Conservation (phyloP, 2,113 vertebrate genomes). For the Haemorhous mexicanus region DNA sequence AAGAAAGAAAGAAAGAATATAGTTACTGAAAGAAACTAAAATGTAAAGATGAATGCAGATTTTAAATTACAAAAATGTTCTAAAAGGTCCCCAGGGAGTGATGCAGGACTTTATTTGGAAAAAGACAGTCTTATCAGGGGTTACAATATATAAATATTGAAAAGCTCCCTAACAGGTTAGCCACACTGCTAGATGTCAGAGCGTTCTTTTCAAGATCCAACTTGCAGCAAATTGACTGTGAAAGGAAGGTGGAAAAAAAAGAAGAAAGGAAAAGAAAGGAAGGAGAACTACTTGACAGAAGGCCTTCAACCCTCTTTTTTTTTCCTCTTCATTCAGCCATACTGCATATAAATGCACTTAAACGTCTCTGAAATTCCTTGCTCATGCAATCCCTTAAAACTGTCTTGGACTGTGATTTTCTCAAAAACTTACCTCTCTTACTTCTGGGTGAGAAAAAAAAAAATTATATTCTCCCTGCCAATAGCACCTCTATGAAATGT, state of each 20-base stretch:
- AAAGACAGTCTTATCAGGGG: constrained; percentile 12
- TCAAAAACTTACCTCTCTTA: constrained; percentile 25
- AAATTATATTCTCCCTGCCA: background rate
- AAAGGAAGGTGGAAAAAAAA: background rate
- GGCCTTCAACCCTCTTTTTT: background rate
- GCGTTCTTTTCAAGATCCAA: constrained; percentile 51
- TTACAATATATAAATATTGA: constrained; percentile 60
- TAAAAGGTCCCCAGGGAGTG: constrained; percentile 3
- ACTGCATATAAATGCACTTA: constrained; percentile 45
- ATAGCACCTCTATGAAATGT: constrained; percentile 57
- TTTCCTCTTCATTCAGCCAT: background rate
- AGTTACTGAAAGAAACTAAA: background rate
- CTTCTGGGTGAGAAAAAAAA: background rate
- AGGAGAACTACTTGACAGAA: constrained; percentile 25
- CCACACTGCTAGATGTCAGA: constrained; percentile 49
- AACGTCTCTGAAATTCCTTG: constrained; percentile 15
- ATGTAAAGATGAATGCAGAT: background rate
- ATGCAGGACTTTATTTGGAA: background rate
- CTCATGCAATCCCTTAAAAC: background rate
- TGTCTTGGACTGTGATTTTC: constrained; percentile 51
- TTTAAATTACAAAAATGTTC: background rate
- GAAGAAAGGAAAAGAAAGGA: background rate
- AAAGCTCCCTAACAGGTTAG: constrained; percentile 65
- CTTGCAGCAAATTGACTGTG: constrained; percentile 66
- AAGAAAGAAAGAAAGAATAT: background rate